Conservation (phyloP, 2,797 vertebrate genomes). For the Pangasius larnaudii region DNA sequence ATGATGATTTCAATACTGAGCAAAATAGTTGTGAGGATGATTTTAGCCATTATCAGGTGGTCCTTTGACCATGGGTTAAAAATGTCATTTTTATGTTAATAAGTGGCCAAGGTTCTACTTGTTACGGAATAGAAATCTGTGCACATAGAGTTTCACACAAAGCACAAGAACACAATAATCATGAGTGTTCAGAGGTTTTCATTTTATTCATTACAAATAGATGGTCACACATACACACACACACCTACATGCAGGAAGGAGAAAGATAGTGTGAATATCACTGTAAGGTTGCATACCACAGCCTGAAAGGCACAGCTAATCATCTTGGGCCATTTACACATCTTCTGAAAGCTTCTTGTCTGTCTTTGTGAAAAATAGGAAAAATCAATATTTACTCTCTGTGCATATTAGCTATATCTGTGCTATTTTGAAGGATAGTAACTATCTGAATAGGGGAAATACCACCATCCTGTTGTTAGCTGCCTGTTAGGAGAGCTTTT, state of each 20-base stretch:
- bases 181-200: constrained; percentile 32
- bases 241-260: not conserved
- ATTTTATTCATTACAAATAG: constrained; percentile 40
- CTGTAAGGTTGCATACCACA: not conserved
- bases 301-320: not conserved
- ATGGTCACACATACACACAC: constrained; percentile 5
- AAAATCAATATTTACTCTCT: not conserved
- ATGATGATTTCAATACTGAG: not conserved
- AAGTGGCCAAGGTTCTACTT: not conserved
- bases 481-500: not conserved
- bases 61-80: not conserved
- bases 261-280: not conserved
- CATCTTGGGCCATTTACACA: not conserved
- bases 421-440: not conserved
- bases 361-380: not conserved
- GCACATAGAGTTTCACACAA: not conserved
- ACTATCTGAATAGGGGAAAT: not conserved
- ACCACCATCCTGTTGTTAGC: constrained; percentile 9
- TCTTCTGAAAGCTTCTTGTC: not conserved
- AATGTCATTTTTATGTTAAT: not conserved
- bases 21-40: not conserved
- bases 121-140: not conserved
- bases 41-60: not conserved
- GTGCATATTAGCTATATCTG: not conserved
- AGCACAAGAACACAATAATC: not conserved